Conservation (phyloP, 2,797 vertebrate species). For the Decapterus maruadsi region DNA sequence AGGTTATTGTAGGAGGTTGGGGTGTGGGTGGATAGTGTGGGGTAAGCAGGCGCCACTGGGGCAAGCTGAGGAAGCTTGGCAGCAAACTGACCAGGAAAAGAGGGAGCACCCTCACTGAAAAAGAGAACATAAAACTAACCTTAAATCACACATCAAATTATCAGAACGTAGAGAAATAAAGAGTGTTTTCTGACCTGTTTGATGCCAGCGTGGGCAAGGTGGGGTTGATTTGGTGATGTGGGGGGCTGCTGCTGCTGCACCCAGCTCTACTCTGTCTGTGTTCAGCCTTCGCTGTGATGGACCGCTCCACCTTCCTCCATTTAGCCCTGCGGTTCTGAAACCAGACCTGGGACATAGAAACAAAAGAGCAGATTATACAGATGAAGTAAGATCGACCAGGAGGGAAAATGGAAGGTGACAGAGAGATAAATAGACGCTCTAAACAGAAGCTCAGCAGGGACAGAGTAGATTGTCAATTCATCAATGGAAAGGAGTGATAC, state of each 20-base stretch:
- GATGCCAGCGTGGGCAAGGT: slow-evolving; percentile 37
- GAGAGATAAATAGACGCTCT: neutral
- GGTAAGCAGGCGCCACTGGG: slow-evolving; percentile 57
- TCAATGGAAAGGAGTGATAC: neutral
- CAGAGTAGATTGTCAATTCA: neutral
- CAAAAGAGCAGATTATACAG: neutral
- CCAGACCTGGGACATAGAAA: slow-evolving; percentile 89
- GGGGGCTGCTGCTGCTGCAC: slow-evolving; percentile 34
- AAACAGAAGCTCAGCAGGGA: neutral
- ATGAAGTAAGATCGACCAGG: neutral
- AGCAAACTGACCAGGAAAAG: slow-evolving; percentile 54
- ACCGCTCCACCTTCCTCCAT: slow-evolving; percentile 91
- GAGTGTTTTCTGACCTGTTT: slow-evolving; percentile 59
- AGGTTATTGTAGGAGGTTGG: slow-evolving; percentile 74
- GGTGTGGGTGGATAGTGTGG: slow-evolving; percentile 66
- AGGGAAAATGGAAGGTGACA: neutral
- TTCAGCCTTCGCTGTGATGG: slow-evolving; percentile 73
- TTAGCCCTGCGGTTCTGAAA: slow-evolving; percentile 98
- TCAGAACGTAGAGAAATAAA: neutral
- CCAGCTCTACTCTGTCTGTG: slow-evolving; percentile 53
- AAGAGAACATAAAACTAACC: neutral
- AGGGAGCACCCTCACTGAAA: slow-evolving; percentile 42
- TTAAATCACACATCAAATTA: neutral
- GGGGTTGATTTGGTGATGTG: slow-evolving; percentile 47
- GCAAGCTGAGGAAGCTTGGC: slow-evolving; percentile 62